Evolutionary conservation across 2,113 vertebrate species (phyloP).

Genomic region (Gulo gulo): DNA sequence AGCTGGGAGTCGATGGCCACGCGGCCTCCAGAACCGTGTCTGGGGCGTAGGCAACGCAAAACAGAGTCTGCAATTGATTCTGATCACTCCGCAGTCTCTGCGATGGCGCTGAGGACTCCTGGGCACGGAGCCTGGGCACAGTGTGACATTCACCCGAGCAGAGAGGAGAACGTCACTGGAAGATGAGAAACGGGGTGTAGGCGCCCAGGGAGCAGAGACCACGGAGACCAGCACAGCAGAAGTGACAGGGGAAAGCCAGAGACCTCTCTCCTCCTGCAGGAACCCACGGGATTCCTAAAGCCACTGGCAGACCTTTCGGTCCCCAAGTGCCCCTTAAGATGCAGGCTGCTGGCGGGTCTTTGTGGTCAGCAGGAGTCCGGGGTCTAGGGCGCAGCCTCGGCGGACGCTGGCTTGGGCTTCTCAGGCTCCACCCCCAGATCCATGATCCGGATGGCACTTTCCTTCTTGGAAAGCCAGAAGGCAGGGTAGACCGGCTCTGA

Average conservation of each 20-base stretch:
- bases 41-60: background rate
- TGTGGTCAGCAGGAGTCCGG: background rate
- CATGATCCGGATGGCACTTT: slow-evolving; percentile 79
- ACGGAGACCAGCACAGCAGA: background rate
- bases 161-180: background rate
- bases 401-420: background rate
- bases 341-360: background rate
- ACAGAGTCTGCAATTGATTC: background rate
- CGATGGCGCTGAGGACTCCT: background rate
- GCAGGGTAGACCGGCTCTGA: slow-evolving; percentile 85
- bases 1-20: background rate
- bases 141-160: background rate
- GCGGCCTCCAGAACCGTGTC: background rate
- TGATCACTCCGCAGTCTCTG: background rate
- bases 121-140: background rate
- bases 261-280: background rate
- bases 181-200: background rate
- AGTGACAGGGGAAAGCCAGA: background rate
- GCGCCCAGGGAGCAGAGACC: background rate
- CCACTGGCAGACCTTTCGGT: background rate
- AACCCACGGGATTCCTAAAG: background rate
- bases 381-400: background rate
- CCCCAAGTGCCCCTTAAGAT: background rate
- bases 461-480: slow-evolving; percentile 90
- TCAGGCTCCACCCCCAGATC: slow-evolving; percentile 65